phyloP scores from a whole-genome alignment of 1,140 invertebrate genomes.

The Cherax destructor region DNA sequence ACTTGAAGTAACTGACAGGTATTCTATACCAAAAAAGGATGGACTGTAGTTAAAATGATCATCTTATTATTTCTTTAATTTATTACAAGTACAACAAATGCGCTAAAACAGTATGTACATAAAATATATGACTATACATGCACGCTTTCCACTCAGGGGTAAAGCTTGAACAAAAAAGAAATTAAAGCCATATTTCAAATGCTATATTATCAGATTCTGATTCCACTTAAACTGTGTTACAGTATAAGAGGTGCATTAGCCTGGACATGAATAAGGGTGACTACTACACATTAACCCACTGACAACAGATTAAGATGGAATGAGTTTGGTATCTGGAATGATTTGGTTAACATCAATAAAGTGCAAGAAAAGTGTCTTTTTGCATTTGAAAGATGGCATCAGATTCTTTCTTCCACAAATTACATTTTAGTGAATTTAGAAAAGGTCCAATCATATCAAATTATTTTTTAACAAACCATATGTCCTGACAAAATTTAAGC shows the following conservation, averaged over 20 bases:
- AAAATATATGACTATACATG: neutral
- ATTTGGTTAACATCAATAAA: neutral
- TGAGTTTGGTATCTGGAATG: conserved; percentile 1
- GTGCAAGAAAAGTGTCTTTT: neutral
- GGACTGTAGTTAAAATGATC: neutral
- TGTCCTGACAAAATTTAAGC: neutral
- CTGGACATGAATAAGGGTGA: neutral
- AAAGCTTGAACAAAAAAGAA: neutral
- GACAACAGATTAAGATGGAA: conserved; percentile 5
- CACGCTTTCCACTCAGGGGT: neutral
- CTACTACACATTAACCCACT: neutral
- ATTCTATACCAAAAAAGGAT: neutral
- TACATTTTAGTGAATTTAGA: neutral
- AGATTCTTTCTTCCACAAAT: neutral
- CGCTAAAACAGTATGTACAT: neutral
- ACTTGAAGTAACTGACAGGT: no score
- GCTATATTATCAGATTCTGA: neutral
- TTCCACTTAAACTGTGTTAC: neutral
- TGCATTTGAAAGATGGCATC: conserved; percentile 4
- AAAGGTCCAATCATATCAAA: neutral
- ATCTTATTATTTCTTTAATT: neutral
- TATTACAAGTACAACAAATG: conserved; percentile 6
- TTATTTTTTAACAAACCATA: neutral
- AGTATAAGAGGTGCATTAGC: conserved; percentile 4
- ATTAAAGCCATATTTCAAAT: neutral